These are phyloP conservation scores for Ceyx cyanopectus DNA, from an alignment of 2,113 vertebrate genomes.

Conservation along the genomic window DNA sequence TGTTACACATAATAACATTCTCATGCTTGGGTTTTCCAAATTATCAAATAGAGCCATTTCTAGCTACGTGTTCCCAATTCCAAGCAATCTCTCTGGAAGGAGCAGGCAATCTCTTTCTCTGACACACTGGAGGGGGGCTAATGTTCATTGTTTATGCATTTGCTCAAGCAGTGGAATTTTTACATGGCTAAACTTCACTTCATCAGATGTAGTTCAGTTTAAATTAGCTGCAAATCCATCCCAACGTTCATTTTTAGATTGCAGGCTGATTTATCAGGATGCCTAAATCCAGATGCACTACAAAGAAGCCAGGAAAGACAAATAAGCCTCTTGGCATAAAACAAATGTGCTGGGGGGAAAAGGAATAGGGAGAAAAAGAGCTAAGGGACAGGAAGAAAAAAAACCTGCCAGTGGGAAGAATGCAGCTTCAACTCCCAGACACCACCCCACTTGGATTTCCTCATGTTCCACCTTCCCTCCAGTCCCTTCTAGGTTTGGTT, in stretches of 20 bases:
- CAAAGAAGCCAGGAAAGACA: constrained; percentile 47
- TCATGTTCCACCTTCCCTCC: background rate
- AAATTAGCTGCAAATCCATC: constrained; percentile 48
- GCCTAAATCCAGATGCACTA: constrained; percentile 41
- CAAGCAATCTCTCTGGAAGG: background rate
- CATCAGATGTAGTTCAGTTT: background rate
- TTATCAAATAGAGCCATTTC: constrained; percentile 14
- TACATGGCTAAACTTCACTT: constrained; percentile 31
- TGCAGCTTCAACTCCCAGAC: background rate
- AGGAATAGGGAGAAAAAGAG: background rate
- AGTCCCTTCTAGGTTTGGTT: background rate
- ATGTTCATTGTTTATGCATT: constrained; percentile 35
- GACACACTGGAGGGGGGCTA: constrained; percentile 34
- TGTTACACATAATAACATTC: background rate
- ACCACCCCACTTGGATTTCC: background rate
- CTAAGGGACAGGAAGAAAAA: background rate
- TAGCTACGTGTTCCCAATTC: constrained; percentile 41
- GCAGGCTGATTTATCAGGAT: constrained; percentile 37
- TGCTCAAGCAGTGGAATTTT: constrained; percentile 34
- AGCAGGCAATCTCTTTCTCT: constrained; percentile 26
- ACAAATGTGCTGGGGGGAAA: background rate
- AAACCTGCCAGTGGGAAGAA: constrained; percentile 7
- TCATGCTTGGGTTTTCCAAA: constrained; percentile 23
- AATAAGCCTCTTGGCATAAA: constrained; percentile 41
- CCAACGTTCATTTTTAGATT: constrained; percentile 32